phyloP scores from a whole-genome alignment of 2,797 vertebrate species.

The Tadarida brasiliensis region DNA sequence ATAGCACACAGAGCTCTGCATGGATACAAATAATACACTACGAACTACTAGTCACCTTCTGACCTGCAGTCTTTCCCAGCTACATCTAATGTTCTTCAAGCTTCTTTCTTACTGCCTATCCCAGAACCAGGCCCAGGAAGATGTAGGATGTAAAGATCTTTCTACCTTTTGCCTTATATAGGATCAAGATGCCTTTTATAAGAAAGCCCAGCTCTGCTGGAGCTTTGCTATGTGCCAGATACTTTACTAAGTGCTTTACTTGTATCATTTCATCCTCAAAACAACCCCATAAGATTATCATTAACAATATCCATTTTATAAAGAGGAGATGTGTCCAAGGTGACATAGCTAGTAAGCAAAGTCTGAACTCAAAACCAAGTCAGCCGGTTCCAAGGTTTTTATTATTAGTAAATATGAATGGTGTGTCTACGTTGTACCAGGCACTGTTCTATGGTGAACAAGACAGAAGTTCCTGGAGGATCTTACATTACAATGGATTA shows the following conservation, averaged over 20 bases:
- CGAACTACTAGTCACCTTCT: not conserved
- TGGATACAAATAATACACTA: not conserved
- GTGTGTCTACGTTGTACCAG: not conserved
- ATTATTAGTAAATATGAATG: constrained; percentile 6
- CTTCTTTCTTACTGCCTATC: not conserved
- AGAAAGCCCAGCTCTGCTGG: not conserved
- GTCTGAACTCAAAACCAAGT: not conserved
- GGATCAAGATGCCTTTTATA: not conserved
- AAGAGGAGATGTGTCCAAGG: not conserved
- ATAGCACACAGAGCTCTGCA: not conserved
- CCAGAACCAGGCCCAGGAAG: not conserved
- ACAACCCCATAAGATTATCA: not conserved
- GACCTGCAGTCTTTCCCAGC: not conserved
- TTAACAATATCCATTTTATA: not conserved
- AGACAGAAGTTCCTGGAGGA: not conserved
- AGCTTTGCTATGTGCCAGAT: not conserved
- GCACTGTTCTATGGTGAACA: not conserved
- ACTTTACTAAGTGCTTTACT: constrained; percentile 8
- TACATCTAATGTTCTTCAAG: constrained; percentile 1
- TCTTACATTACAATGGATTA: not conserved
- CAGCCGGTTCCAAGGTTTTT: not conserved
- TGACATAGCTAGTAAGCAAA: not conserved
- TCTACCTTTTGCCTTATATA: not conserved
- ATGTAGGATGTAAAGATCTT: not conserved
- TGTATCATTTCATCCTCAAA: constrained; percentile 33